Evolutionary conservation across 2,888 invertebrate genomes (phyloP), one percentile per base, ranked within the genome.

Genomic region (Macrophya alboannulata): DNA sequence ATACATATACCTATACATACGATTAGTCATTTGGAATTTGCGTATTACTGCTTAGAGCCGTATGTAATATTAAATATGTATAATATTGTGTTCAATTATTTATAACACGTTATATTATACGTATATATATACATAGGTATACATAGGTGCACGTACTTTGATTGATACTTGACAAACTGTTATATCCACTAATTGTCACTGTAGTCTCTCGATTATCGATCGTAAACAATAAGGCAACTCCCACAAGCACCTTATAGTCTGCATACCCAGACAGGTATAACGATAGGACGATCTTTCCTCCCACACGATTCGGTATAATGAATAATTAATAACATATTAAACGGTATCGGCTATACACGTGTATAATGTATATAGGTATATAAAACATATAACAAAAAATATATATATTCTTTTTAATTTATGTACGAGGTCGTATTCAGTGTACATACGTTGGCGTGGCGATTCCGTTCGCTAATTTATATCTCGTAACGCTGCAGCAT

Each of bases 21-120:
- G 37, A 31, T 37, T 37, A 81, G 81, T 62, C 81, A 21, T 62
- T 81, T 21, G 37, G 62, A 62, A 81, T 59, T 81, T 40, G 43
- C 43, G 59, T 62, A 62, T 81, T 62, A 40, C 51, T 43, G 40
- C 10, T 4, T 31, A 59, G 31, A 10, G 8, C n/a, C n/a, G n/a
- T n/a, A n/a, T 62, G 21, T 21, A 21, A 4, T 62, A 25, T 25
- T 62, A 25, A 9, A 48, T 48, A 4, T 48, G 4, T 15, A 62
- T n/a, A 37, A 71, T 17, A 15, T 25, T 40, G 6, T 17, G 17
- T 71, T 17, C 6, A 74, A 74, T 45, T n/a, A 74, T 45, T 74
- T 74, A 74, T 74, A n/a, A 9, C 12, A 74, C 45, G 43, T 43
- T 43, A 45, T 72, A n/a, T 21, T 37, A 12, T 12, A n/a, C n/a